These are phyloP conservation scores for Meda fulgida DNA, from an alignment of 2,797 vertebrate species.

Conservation along the genomic window DNA sequence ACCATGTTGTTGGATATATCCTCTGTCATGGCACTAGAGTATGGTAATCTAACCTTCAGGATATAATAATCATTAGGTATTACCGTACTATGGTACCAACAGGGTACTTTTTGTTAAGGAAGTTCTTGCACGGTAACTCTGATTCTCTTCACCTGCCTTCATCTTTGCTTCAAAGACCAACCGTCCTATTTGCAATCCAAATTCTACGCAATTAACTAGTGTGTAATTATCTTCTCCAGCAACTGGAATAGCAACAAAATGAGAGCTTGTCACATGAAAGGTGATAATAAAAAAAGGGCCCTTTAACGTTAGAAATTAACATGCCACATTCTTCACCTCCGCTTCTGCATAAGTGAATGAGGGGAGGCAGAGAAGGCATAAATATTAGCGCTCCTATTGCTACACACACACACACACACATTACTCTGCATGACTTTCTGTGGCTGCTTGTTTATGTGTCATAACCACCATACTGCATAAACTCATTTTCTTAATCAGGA, in stretches of 20 bases:
- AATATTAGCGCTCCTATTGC: neutral
- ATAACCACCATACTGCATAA: neutral
- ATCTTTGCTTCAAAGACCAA: slow-evolving; percentile 58
- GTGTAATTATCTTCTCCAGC: slow-evolving; percentile 63
- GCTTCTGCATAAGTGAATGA: slow-evolving; percentile 46
- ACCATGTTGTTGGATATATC: neutral
- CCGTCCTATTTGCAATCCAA: slow-evolving; percentile 59
- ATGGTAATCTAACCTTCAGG: neutral
- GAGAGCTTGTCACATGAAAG: slow-evolving; percentile 63
- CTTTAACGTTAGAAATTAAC: slow-evolving; percentile 64
- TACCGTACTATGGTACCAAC: neutral
- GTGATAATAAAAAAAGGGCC: slow-evolving; percentile 65
- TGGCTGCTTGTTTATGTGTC: neutral
- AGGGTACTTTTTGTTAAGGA: neutral
- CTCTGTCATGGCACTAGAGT: neutral
- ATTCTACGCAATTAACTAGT: slow-evolving; percentile 66
- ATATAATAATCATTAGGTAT: neutral
- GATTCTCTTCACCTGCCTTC: slow-evolving; percentile 58
- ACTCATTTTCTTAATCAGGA: neutral
- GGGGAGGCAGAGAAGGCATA: slow-evolving; percentile 44
- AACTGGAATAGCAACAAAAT: slow-evolving; percentile 64
- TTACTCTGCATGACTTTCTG: neutral
- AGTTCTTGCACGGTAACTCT: slow-evolving; percentile 8
- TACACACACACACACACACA: neutral
- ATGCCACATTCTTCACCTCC: slow-evolving; percentile 58